phyloP scores from a whole-genome alignment of 2,113 vertebrate genomes.

The Anolis carolinensis region DNA sequence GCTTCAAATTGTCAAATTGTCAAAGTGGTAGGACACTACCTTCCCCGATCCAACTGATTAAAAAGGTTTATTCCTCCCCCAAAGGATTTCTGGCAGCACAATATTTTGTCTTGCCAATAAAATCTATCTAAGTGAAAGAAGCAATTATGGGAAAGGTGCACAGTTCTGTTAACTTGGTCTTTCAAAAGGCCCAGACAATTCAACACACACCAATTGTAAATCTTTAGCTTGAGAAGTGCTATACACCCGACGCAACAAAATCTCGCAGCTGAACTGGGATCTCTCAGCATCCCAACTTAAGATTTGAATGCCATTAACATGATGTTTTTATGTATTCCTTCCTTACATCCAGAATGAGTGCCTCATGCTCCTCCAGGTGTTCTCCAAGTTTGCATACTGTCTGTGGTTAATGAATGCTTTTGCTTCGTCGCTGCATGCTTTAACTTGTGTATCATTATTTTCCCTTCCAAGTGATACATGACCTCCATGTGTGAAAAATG shows the following conservation, averaged over 20 bases:
- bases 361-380: neutral
- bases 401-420: conserved; percentile 44
- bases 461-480: conserved; percentile 5
- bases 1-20: neutral
- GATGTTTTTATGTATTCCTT: neutral
- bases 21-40: neutral
- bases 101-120: neutral
- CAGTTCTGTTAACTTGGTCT: neutral
- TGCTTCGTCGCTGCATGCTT: conserved; percentile 49
- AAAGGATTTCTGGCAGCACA: neutral
- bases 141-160: neutral
- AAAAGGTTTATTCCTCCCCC: neutral
- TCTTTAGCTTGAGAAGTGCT: neutral
- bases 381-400: neutral
- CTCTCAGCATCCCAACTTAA: neutral
- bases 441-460: conserved; percentile 49
- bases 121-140: neutral
- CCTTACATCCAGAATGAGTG: neutral
- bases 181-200: conserved; percentile 3
- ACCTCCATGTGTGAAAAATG: conserved; percentile 56
- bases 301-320: neutral
- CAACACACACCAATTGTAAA: neutral
- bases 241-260: neutral
- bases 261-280: neutral
- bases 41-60: neutral